Conservation (phyloP, 2,888 invertebrate genomes). For the Cenopis cana region DNA sequence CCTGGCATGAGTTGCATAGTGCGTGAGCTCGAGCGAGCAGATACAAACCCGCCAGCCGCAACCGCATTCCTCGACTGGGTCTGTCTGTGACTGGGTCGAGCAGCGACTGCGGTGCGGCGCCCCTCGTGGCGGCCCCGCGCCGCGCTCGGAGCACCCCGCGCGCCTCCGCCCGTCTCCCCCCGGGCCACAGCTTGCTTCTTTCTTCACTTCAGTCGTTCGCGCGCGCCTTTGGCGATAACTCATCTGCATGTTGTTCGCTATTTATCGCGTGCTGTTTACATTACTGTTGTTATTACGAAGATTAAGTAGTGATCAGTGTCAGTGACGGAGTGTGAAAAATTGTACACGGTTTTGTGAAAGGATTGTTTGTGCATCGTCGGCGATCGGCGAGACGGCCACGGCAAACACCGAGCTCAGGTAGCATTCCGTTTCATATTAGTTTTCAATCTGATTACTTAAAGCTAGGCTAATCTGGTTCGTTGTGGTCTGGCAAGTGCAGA, state of each 20-base stretch:
- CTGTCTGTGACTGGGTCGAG: constrained; percentile 34
- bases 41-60: constrained; percentile 74
- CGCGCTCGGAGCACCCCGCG: constrained; percentile 55
- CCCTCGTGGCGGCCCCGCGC: constrained; percentile 68
- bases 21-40: constrained; percentile 15
- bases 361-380: constrained; percentile 57
- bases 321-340: constrained; percentile 63
- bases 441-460: constrained; percentile 70
- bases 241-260: constrained; percentile 61
- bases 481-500: constrained; percentile 50
- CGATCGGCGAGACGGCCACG: constrained; percentile 72
- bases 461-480: constrained; percentile 61
- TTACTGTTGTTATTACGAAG: constrained; percentile 72
- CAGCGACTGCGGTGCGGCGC: constrained; percentile 40
- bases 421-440: constrained; percentile 66
- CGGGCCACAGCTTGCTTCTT: constrained; percentile 47
- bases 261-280: constrained; percentile 76
- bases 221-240: constrained; percentile 72
- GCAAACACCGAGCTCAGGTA: constrained; percentile 81
- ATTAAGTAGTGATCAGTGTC: constrained; percentile 67
- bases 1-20: constrained; percentile 4
- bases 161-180: constrained; percentile 47
- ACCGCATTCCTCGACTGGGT: constrained; percentile 81
- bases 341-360: constrained; percentile 50
- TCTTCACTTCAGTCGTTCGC: constrained; percentile 70